Base-by-base conservation (phyloP, 2,113 vertebrate species). In the Ameiurus melas region DNA sequence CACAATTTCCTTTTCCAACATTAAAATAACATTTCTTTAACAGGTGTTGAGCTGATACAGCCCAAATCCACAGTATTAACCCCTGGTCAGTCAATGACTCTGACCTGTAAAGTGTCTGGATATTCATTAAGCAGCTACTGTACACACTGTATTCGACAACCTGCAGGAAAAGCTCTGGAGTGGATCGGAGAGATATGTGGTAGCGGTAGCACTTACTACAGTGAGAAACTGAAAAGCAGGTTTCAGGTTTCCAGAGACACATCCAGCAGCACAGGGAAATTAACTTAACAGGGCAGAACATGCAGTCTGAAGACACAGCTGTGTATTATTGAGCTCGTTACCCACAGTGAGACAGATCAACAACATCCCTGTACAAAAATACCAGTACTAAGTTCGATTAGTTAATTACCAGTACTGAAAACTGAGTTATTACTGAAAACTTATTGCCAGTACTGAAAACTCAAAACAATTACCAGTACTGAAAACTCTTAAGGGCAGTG, bases 101-200 rank as follows among this genome's bases (percentile, higher is more conserved):
- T 85, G 39, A 62, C 78, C 3, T 89, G 88, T 81, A 57, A 71
- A 30, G 84, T 85, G 53, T 85, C 75, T 89, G 83, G 60, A 71
- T 85, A 89, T 85, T 85, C 73, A 77, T 13, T 68, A 30, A 68
- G 62, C 0, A 71, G 8, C 71, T 75, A 75, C 20, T 25, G 19
- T 22, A 75, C 20, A 22, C 0, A 3, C 36, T 75, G 71, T 36
- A 75, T 43, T 9, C 33, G 70, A 39, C 71, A 75, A 75, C 33
- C 36, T 75, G 71, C 36, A 13, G 71, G 71, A 43, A 75, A 75
- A 75, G 0, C 36, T 43, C 36, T 75, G 7, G 71, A 75, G 9
- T 75, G 68, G 71, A 8, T 47, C 1, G 70, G 33, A 73, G 0
- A 0, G 0, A 36, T 73, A 3, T 22, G 2, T 43, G 0, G 2